A percentile compares a stretch with the other conserved stretches of the same genome.
These are phyloP conservation scores for Nibea albiflora DNA, from an alignment of 2,113 vertebrate species.

Conservation along the genomic window DNA sequence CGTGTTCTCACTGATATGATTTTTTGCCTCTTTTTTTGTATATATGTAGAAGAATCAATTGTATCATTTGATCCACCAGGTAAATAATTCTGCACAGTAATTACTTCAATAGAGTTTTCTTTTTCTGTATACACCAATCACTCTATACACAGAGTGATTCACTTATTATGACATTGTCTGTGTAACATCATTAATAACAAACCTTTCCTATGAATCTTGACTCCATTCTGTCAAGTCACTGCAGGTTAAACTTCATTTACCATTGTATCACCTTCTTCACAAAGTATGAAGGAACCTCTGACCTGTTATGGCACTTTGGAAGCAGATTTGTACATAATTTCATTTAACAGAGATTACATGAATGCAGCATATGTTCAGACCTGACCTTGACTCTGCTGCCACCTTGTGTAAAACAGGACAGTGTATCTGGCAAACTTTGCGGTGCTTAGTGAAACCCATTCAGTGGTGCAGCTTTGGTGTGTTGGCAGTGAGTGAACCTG, in stretches of 20 bases:
- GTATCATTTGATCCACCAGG: neutral
- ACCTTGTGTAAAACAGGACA: constrained; percentile 38
- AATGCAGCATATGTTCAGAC: neutral
- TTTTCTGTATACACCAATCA: neutral
- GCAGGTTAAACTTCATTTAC: neutral
- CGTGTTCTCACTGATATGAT: too few species aligned
- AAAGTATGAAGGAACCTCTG: neutral
- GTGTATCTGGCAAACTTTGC: neutral
- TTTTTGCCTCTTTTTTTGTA: too few species aligned
- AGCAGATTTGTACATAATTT: neutral
- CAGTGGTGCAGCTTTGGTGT: constrained; percentile 6
- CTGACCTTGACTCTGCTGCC: constrained; percentile 45
- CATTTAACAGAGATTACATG: neutral
- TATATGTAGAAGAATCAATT: neutral
- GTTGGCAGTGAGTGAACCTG: constrained; percentile 56
- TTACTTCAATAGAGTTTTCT: too few species aligned
- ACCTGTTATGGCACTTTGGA: neutral
- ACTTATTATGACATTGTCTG: neutral
- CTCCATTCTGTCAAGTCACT: neutral
- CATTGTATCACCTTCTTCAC: neutral
- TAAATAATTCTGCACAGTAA: neutral
- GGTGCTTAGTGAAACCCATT: neutral
- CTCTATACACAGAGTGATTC: neutral
- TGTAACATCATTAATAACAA: neutral
- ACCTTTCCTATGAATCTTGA: too few species aligned